phyloP scores from a whole-genome alignment of 2,113 vertebrate genomes.

The Cyanoramphus novaezelandiae region DNA sequence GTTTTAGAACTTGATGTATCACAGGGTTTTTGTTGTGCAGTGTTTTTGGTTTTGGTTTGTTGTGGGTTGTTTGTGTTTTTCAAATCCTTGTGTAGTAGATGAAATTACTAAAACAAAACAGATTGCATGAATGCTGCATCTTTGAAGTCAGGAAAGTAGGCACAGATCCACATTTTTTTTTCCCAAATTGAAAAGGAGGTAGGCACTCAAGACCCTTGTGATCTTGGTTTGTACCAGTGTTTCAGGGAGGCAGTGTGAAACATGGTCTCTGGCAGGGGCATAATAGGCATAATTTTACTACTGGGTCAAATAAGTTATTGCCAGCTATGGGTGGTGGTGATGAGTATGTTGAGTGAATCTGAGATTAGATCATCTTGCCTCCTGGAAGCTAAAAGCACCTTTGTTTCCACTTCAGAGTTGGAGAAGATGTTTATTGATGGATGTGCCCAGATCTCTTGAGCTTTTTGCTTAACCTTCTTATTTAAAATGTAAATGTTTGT shows the following conservation, averaged over 20 bases:
- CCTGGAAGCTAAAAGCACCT: not conserved
- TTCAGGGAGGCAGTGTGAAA: not conserved
- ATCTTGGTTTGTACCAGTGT: not conserved
- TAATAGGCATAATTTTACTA: not conserved
- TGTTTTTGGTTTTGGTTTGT: not conserved
- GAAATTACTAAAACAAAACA: not conserved
- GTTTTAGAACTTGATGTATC: not conserved
- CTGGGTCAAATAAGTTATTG: not conserved
- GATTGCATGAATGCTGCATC: not conserved
- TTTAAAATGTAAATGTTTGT: not conserved
- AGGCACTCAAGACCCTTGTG: not conserved
- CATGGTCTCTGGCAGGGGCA: not conserved
- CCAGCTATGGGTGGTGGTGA: not conserved
- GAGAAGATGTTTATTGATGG: not conserved
- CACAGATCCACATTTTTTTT: rapidly evolving
- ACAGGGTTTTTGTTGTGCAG: not conserved
- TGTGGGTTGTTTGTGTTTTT: not conserved
- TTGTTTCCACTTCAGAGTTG: not conserved
- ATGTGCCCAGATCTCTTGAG: not conserved
- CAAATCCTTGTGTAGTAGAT: not conserved
- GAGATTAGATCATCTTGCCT: not conserved
- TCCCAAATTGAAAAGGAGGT: not conserved
- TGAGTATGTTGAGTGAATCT: not conserved
- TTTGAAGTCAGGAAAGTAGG: not conserved
- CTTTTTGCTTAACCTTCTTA: not conserved